phyloP scores from a whole-genome alignment of 2,113 vertebrate genomes.

The Synchiropus splendidus region DNA sequence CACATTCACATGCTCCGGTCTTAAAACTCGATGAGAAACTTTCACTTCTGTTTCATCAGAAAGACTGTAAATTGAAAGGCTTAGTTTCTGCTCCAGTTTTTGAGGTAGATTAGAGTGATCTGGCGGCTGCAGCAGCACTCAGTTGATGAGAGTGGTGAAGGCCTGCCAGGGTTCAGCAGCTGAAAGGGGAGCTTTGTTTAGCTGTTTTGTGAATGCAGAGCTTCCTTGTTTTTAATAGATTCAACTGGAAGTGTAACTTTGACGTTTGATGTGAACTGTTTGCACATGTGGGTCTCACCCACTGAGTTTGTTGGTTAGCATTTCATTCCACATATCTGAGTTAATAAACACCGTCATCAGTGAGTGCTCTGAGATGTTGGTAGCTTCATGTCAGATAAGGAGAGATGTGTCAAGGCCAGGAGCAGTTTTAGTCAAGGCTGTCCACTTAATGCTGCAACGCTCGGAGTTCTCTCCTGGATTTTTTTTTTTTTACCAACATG shows the following conservation, averaged over 20 bases:
- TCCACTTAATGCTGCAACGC: too few species aligned
- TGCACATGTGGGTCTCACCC: constrained; percentile 9
- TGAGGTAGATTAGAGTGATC: constrained; percentile 1
- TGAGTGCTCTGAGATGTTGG: too few species aligned
- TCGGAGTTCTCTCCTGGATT: too few species aligned
- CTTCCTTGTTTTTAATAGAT: constrained; percentile 1
- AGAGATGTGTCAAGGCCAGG: too few species aligned
- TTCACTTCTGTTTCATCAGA: too few species aligned
- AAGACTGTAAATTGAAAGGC: too few species aligned
- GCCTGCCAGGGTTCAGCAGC: constrained; percentile 20
- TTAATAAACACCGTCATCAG: too few species aligned
- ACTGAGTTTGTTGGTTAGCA: too few species aligned
- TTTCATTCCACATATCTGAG: too few species aligned
- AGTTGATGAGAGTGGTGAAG: constrained; percentile 21
- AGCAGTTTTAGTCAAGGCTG: too few species aligned
- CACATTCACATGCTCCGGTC: constrained; percentile 41
- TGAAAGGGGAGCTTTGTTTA: constrained; percentile 61
- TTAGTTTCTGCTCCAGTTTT: not conserved
- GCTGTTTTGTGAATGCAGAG: constrained; percentile 37
- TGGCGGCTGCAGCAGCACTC: constrained; percentile 14
- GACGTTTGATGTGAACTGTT: constrained; percentile 5
- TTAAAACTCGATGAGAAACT: not conserved
- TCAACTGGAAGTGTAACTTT: constrained; percentile 11
- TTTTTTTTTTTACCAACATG: too few species aligned
- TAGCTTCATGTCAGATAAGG: too few species aligned